Conservation (phyloP, 2,888 invertebrate genomes). For the Embidobia sp. region DNA sequence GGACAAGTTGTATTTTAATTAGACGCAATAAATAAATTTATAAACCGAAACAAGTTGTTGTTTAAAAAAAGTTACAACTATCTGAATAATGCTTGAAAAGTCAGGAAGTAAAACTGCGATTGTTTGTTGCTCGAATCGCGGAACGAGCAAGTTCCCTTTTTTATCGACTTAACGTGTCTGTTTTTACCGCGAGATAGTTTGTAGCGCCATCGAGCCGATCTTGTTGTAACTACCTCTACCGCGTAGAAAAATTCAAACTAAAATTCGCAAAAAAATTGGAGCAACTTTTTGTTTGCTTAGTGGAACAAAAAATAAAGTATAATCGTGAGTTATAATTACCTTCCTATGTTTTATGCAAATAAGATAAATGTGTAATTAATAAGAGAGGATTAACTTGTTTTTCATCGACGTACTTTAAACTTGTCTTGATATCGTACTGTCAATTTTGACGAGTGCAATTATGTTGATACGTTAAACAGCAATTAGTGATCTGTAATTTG, state of each 20-base stretch:
- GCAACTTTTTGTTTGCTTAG: neutral
- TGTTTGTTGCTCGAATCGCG: too few relatives aligned
- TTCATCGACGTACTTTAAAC: constrained; percentile 5
- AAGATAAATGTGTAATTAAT: neutral
- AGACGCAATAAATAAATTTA: too few relatives aligned
- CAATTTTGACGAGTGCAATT: constrained; percentile 9
- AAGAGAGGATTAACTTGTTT: constrained; percentile 10
- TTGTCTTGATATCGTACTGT: neutral
- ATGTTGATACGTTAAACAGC: too few relatives aligned
- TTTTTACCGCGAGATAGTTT: neutral
- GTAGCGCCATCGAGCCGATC: constrained; percentile 2
- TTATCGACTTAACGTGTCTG: constrained; percentile 2
- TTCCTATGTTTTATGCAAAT: constrained; percentile 8
- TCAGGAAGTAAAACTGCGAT: too few relatives aligned
- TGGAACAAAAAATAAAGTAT: neutral
- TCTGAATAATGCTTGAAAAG: too few relatives aligned
- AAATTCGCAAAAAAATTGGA: neutral
- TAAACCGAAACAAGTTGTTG: too few relatives aligned
- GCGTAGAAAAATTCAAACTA: neutral
- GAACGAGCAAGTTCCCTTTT: neutral
- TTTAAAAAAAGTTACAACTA: neutral
- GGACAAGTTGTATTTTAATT: too few relatives aligned
- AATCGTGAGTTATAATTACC: constrained; percentile 5
- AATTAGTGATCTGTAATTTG: too few relatives aligned
- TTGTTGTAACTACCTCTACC: neutral